phyloP scores from a whole-genome alignment of 1,140 invertebrate genomes.

The Panagrolaimus sp. region DNA sequence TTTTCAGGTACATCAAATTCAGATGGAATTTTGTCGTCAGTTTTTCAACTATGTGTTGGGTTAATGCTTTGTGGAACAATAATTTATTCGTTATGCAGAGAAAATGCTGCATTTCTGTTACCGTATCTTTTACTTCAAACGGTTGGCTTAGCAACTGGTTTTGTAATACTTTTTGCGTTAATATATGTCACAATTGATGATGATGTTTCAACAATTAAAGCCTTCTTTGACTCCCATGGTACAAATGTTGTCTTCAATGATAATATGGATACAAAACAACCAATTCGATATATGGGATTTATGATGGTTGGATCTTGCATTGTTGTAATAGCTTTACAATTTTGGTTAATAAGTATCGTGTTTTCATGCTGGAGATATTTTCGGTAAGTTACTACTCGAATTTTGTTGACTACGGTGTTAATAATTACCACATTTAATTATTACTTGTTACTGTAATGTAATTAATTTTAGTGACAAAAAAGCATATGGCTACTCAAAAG shows the following conservation, averaged over 20 bases:
- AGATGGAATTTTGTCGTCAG: constrained; percentile 7
- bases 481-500: constrained; percentile 1
- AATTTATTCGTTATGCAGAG: constrained; percentile 36
- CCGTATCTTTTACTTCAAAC: constrained; percentile 38
- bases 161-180: constrained; percentile 38
- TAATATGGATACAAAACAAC: background rate
- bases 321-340: constrained; percentile 30
- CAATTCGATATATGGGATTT: constrained; percentile 28
- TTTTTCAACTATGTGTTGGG: constrained; percentile 33
- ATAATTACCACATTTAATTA: no score
- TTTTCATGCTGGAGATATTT: constrained; percentile 44
- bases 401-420: no score
- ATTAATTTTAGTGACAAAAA: background rate
- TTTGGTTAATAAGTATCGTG: constrained; percentile 42
- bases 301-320: constrained; percentile 30
- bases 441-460: no score
- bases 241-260: background rate
- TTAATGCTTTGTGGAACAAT: constrained; percentile 30
- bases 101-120: constrained; percentile 36
- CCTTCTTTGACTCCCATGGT: constrained; percentile 12
- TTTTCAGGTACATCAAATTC: constrained; percentile 12
- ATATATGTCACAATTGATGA: constrained; percentile 14
- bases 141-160: constrained; percentile 16
- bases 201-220: constrained; percentile 4
- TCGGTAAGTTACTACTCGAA: background rate